Base-by-base conservation (phyloP, 2,113 vertebrate species). In the Pomatostomus ruficeps region DNA sequence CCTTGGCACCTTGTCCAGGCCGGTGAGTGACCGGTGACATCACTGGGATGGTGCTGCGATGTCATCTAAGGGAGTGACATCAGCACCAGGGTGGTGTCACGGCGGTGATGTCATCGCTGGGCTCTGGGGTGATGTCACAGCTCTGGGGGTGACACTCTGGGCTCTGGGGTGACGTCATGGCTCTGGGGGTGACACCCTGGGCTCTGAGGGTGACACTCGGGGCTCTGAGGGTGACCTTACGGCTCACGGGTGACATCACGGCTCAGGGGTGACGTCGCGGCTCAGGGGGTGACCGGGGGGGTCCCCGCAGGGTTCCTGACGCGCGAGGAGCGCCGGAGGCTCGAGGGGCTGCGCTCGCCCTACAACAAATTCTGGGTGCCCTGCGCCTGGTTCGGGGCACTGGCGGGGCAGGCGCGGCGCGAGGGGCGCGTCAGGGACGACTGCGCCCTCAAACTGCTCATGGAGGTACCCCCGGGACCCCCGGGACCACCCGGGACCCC, bases 301-400 rank as follows among this genome's bases (percentile, higher is more conserved):
- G 26, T 8, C 17, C n/a, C 48, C 35, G 13, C 97, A 99, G 99
- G 99, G 59, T 99, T 99, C 90, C 99, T 99, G 99, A 99, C 99
- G 4, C 98, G 98, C 33, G 98, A 98, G 43, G 99, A 99, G 36
- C 98, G 98, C 25, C 99, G 99, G 95, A 98, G 99, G 67, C 99
- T 98, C 11, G 99, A 99, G 71, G 98, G 98, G 78, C 97, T 99
- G 45, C 98, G 98, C 73, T 99, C 98, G 1, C 98, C 99, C 22
- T 99, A 99, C 72, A 99, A 99, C 96, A 99, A 99, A 59, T 99
- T 99, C 95, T 99, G 99, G 99, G 98, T 99, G 11, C 99, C 99
- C 4, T 99, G 99, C 8, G 97, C 99, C 25, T 99, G 99, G 99
- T 99, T 99, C 95, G 98, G 98, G 84, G 99, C 99, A 65, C 97